Evolutionary conservation across 2,888 invertebrate species (phyloP).

Genomic region (Drosophila emarginata): DNA sequence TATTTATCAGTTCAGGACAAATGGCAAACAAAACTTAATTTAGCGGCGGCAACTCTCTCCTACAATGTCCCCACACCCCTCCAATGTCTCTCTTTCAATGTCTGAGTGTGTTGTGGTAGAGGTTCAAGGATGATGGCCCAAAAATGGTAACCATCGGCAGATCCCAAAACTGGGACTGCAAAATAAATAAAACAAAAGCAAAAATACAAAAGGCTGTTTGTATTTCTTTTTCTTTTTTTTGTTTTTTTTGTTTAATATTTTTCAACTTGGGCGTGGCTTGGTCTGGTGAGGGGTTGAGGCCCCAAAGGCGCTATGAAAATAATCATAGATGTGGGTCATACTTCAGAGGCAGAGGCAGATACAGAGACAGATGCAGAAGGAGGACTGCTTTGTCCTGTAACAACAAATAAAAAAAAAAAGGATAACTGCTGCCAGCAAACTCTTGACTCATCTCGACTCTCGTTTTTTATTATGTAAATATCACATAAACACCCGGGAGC

Average conservation of each 20-base stretch:
- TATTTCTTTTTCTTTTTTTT: slow-evolving; percentile 33
- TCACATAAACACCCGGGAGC: slow-evolving; percentile 80
- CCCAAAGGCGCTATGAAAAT: slow-evolving; percentile 77
- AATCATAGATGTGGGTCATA: slow-evolving; percentile 79
- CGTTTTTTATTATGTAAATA: slow-evolving; percentile 80
- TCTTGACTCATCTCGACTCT: slow-evolving; percentile 59
- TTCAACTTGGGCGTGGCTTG: slow-evolving; percentile 61
- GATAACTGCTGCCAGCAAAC: slow-evolving; percentile 56
- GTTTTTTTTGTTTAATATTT: slow-evolving; percentile 53
- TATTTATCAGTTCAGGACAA: slow-evolving; percentile 68
- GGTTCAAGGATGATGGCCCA: slow-evolving; percentile 69
- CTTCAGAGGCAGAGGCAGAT: slow-evolving; percentile 35
- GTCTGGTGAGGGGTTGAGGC: slow-evolving; percentile 41
- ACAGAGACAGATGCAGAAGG: not conserved
- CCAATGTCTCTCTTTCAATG: not conserved
- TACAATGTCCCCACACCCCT: not conserved
- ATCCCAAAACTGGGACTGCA: slow-evolving; percentile 65
- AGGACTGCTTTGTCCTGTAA: slow-evolving; percentile 37
- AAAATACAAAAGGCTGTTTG: slow-evolving; percentile 27
- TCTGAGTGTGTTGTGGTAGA: slow-evolving; percentile 28
- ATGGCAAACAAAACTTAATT: slow-evolving; percentile 71
- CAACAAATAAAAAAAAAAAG: slow-evolving; percentile 41
- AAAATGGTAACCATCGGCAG: slow-evolving; percentile 49
- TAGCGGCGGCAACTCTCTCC: slow-evolving; percentile 56
- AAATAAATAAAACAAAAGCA: slow-evolving; percentile 70